Conservation (phyloP, 2,797 vertebrate genomes). For the Enteromius fasciolatus region DNA sequence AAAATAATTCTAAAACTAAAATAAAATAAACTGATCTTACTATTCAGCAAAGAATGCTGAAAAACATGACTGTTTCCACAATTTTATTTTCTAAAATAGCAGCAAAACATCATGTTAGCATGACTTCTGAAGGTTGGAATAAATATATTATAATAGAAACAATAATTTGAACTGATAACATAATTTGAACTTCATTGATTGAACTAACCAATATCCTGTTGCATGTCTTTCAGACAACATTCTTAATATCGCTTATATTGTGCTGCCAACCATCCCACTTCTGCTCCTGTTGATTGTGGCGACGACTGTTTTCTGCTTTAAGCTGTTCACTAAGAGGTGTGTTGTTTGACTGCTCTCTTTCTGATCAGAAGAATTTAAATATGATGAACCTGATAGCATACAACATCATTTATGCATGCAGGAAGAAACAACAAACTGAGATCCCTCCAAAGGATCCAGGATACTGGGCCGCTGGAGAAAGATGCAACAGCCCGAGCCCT, state of each 20-base stretch:
- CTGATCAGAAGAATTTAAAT: not conserved
- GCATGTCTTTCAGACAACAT: slow-evolving; percentile 67
- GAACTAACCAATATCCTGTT: not conserved
- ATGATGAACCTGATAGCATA: not conserved
- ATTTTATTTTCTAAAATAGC: not conserved
- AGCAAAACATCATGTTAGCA: not conserved
- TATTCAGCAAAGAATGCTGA: not conserved
- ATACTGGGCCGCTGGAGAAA: slow-evolving; percentile 70
- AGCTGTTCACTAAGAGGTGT: slow-evolving; percentile 81
- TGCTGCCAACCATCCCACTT: slow-evolving; percentile 85
- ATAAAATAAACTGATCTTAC: not conserved
- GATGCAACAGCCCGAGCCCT: slow-evolving; percentile 76
- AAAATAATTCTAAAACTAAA: too few species aligned
- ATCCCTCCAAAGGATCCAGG: slow-evolving; percentile 73
- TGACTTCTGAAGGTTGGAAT: not conserved
- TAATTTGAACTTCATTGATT: not conserved
- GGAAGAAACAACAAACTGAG: slow-evolving; percentile 70
- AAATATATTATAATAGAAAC: not conserved
- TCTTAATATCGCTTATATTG: slow-evolving; percentile 82
- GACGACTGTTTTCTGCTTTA: slow-evolving; percentile 82
- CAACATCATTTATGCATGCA: slow-evolving; percentile 30
- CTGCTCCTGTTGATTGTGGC: slow-evolving; percentile 82
- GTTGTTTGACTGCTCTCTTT: not conserved
- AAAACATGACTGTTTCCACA: not conserved
- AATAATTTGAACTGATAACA: not conserved